Conservation (phyloP, 2,888 invertebrate species). For the Uropetala carovei region DNA sequence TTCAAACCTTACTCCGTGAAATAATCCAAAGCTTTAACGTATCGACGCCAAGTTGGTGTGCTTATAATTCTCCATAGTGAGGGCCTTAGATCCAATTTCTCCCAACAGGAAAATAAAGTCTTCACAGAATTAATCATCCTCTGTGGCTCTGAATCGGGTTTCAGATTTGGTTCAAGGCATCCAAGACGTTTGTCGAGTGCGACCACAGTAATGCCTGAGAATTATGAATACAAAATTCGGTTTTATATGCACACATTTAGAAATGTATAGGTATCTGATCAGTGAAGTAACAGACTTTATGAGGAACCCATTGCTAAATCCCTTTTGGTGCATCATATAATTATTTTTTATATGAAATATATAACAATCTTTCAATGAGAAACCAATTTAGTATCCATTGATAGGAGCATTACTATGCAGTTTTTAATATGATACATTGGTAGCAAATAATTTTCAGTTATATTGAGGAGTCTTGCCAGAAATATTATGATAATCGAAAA, state of each 20-base stretch:
- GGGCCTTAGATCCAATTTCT: conserved; percentile 80
- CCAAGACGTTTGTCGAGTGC: conserved; percentile 82
- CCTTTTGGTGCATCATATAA: no score
- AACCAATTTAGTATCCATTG: no score
- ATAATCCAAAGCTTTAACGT: conserved; percentile 82
- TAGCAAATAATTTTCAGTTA: no score
- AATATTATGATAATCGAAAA: no score
- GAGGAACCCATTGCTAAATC: no score
- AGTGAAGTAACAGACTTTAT: no score
- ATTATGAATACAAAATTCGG: background rate
- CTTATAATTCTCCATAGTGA: conserved; percentile 83
- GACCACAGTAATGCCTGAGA: conserved; percentile 81
- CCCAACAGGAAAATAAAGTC: conserved; percentile 82
- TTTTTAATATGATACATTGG: no score
- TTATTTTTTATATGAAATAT: no score
- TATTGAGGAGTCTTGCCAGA: no score
- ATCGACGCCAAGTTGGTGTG: conserved; percentile 80
- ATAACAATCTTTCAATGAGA: no score
- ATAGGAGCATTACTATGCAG: no score
- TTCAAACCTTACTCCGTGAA: conserved; percentile 79
- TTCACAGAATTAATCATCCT: conserved; percentile 82
- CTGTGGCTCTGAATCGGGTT: conserved; percentile 78
- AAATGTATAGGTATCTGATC: background rate
- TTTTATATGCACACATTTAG: background rate
- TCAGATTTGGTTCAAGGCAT: conserved; percentile 77